These are phyloP conservation scores for Hippotragus niger DNA, from an alignment of 2,113 vertebrate species.

Conservation along the genomic window DNA sequence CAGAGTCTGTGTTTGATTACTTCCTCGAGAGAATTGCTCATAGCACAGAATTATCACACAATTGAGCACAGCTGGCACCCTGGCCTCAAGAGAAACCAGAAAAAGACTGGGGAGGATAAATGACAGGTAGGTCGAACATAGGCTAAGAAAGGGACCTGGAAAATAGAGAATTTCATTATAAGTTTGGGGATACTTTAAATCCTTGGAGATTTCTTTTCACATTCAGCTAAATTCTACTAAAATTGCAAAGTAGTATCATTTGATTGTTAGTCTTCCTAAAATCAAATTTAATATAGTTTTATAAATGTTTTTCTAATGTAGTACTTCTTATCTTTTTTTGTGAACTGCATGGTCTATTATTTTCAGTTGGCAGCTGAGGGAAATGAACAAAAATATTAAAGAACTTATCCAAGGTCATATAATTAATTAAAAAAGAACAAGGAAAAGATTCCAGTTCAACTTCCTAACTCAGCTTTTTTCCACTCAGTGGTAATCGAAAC, in stretches of 20 bases:
- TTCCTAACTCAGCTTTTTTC: not conserved
- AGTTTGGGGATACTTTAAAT: constrained; percentile 11
- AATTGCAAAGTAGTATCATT: not conserved
- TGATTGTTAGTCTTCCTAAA: not conserved
- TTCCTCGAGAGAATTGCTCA: not conserved
- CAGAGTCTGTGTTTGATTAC: not conserved
- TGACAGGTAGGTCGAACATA: not conserved
- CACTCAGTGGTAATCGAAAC: not conserved
- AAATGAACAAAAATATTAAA: not conserved
- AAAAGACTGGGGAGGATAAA: constrained; percentile 42
- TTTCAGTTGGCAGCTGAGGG: not conserved
- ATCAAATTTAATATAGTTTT: constrained; percentile 20
- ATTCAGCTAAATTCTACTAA: constrained; percentile 27
- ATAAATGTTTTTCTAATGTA: not conserved
- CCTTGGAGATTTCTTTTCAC: constrained; percentile 19
- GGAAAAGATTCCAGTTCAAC: not conserved
- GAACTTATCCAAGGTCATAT: not conserved
- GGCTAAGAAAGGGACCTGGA: not conserved
- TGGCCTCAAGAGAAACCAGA: constrained; percentile 21
- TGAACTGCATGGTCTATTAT: not conserved
- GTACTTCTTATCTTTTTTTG: not conserved
- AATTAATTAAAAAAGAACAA: not conserved
- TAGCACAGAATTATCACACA: constrained; percentile 43
- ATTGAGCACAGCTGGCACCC: constrained; percentile 26
- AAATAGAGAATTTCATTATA: constrained; percentile 30